Conservation (phyloP, 2,113 vertebrate genomes). For the Lamprologus ornatipinnis region DNA sequence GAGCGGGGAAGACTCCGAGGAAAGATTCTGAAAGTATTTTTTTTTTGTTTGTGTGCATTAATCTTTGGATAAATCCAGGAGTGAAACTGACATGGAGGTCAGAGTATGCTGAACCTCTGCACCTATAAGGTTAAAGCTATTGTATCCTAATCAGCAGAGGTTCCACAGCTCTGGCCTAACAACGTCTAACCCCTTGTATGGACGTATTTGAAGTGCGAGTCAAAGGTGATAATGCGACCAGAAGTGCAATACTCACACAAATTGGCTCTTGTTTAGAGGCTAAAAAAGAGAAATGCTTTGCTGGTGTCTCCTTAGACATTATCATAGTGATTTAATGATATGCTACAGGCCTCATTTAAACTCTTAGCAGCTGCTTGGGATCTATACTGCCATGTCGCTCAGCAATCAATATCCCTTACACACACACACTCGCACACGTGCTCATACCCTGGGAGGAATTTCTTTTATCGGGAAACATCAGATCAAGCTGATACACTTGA, state of each 20-base stretch:
- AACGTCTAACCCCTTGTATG: neutral
- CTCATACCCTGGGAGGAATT: slow-evolving; percentile 44
- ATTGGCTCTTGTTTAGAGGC: neutral
- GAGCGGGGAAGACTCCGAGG: neutral
- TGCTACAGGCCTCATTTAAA: slow-evolving; percentile 45
- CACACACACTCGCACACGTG: neutral
- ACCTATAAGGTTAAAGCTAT: neutral
- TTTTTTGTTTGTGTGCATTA: neutral
- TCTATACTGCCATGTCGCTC: slow-evolving; percentile 54
- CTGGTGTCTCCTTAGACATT: neutral
- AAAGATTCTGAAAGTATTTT: neutral
- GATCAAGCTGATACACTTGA: slow-evolving; percentile 65
- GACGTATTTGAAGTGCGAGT: neutral
- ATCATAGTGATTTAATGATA: slow-evolving; percentile 43
- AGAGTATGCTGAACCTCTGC: neutral
- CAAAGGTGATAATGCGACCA: neutral
- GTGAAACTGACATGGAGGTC: neutral
- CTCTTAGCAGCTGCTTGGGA: slow-evolving; percentile 58
- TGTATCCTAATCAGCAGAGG: neutral
- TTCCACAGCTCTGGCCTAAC: neutral
- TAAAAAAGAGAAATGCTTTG: neutral
- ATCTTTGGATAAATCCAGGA: neutral
- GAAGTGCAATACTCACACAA: neutral
- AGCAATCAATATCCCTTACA: slow-evolving; percentile 55
- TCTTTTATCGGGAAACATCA: slow-evolving; percentile 63